Base-by-base conservation (phyloP, 2,113 vertebrate genomes). In the Pagrus major region DNA sequence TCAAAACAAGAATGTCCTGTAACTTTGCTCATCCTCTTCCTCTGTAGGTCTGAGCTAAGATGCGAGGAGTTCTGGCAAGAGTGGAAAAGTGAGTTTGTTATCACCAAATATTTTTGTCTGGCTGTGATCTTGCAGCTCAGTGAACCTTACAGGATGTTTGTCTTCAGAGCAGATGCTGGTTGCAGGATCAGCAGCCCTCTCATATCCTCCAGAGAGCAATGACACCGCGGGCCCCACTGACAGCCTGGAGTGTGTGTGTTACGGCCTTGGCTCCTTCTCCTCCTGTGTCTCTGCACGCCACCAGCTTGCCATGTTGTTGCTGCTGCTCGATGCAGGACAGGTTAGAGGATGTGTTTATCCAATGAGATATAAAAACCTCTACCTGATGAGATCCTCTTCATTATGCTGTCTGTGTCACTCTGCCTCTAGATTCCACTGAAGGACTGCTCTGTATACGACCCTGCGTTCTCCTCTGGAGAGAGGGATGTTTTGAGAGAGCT, bases 281-380 rank as follows among this genome's bases (percentile, higher is more conserved):
- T 94, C 93, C 7, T 97, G 96, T 18, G 78, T 92, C 41, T 87
- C 90, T 1, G 95, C 97, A 0, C 94, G 97, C 3, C 92, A 79
- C 82, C 98, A 99, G 85, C 95, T 99, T 3, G 95, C 96, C 1
- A 96, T 98, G 89, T 85, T 99, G 90, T 92, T 98, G 39, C 93
- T 98, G 76, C 86, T 99, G 64, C 89, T 98, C 85, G 96, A 97
- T 5, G 88, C 90, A 18, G 91, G 93, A 76, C 84, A 95, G 96
- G 98, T 98, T 49, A 88, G 76, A 55, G 11, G 37, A 47, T 16
- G 2, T 49, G 20, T 47, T 47, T 44, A 21, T 54, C 37, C 4
- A 29, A 2, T 61, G 8, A 42, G 27, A 78, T 25, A 1, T 15
- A 51, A 55, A 61, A 11, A 15, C 12, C 23, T 23, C 49, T 3